A percentile compares a stretch with the other conserved stretches of the same genome.
Evolutionary conservation across 1,140 invertebrate genomes (phyloP).

Genomic region (Medauroidea extradentata): DNA sequence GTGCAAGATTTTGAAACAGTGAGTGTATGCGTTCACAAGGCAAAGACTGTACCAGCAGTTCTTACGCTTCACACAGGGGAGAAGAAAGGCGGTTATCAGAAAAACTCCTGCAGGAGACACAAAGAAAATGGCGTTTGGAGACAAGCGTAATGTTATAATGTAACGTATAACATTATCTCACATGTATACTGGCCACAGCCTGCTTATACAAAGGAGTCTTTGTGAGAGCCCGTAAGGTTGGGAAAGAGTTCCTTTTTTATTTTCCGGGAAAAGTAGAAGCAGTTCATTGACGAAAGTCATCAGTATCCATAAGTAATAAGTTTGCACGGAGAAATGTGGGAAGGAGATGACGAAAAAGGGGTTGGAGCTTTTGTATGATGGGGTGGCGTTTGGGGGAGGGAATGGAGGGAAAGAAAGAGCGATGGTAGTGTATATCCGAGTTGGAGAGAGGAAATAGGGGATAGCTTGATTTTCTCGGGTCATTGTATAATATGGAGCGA

Average conservation of each 20-base stretch:
- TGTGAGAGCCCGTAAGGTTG: not conserved
- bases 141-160: conserved; percentile 11
- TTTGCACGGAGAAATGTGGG: not conserved
- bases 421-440: conserved; percentile 2
- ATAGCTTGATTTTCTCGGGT: conserved; percentile 4
- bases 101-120: too few relatives aligned
- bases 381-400: not conserved
- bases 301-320: conserved; percentile 17
- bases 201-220: conserved; percentile 3
- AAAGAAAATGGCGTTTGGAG: too few relatives aligned
- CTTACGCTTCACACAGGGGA: too few relatives aligned
- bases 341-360: too few relatives aligned
- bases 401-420: not conserved
- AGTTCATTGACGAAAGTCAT: conserved; percentile 16
- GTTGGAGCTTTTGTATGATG: too few relatives aligned
- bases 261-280: not conserved
- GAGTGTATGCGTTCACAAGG: too few relatives aligned
- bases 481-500: conserved; percentile 5
- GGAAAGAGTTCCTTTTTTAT: not conserved
- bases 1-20: too few relatives aligned
- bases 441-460: not conserved
- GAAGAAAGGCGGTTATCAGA: too few relatives aligned
- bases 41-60: too few relatives aligned
- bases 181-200: conserved; percentile 1
- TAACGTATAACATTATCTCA: conserved; percentile 13